Base-by-base conservation (phyloP, 2,888 invertebrate genomes). In the Panopea generosa region DNA sequence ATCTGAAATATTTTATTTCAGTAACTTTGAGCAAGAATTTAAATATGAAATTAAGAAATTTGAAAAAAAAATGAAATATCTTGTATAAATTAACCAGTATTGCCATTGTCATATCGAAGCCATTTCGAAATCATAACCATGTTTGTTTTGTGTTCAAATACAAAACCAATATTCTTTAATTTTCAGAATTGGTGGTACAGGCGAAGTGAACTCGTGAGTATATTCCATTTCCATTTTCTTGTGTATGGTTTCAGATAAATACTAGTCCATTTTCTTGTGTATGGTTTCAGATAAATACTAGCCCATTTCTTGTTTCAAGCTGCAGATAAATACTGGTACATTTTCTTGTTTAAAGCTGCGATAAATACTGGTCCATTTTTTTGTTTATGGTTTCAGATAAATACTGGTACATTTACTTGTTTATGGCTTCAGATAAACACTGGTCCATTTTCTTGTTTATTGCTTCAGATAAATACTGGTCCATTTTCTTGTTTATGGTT, bases 261-360 rank as follows among this genome's bases (percentile, higher is more conserved):
- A 84, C 81, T 91, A 90, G 91, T 90, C 86, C 73, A 84, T 91
- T 24, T 83, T 90, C 59, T 47, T 90, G 27, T 40, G 14, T 75
- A 83, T 20, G 91, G 78, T 82, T 7, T 84, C 88, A 26, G 90
- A 90, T 74, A 90, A 91, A 62, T 89, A 84, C 81, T 91, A 90
- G 91, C 90, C 86, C 73, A 84, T 91, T 24, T 83, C 90, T 57
- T 47, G 14, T 75, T 84, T 20, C 87, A 90, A 90, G 78, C 82
- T 7, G 85, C 88, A 26, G 90, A 90, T 74, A 90, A 91, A 62
- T 89, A 84, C 81, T 91, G 91, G 91, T 90, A 87, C 73, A 84
- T 91, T 24, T 83, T 90, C 59, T 47, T 90, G 27, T 76, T 91
- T 4, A 87, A 86, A 2, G 71, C 67, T 1, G 87, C 90, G 20